phyloP scores from a whole-genome alignment of 1,140 invertebrate species.

The Elymnias hypermnestra region DNA sequence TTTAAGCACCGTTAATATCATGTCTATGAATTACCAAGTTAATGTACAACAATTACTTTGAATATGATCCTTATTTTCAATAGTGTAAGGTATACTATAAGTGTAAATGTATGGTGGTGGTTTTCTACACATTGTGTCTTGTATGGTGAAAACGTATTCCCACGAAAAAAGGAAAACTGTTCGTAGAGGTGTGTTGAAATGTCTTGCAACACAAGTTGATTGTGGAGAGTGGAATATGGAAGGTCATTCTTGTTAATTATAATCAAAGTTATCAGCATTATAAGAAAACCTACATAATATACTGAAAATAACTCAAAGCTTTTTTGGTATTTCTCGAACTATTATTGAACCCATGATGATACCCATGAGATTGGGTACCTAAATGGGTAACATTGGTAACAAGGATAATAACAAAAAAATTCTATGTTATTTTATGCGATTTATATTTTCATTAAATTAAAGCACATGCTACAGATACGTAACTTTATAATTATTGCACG shows the following conservation, averaged over 20 bases:
- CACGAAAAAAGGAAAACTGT: conserved; percentile 71
- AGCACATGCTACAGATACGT: no score
- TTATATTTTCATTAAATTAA: no score
- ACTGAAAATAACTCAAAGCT: no score
- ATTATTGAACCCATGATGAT: no score
- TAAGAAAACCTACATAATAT: no score
- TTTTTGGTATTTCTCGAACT: no score
- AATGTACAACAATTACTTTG: neutral
- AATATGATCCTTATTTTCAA: conserved; percentile 21
- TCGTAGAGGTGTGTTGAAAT: conserved; percentile 56
- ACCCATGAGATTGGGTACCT: no score
- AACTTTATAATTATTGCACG: no score
- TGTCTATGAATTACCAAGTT: conserved; percentile 22
- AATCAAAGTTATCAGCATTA: conserved; percentile 1
- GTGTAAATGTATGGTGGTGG: conserved; percentile 24
- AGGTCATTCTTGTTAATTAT: conserved; percentile 21
- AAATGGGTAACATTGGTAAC: no score
- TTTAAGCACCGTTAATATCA: conserved; percentile 46
- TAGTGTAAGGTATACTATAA: conserved; percentile 20
- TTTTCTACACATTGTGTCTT: conserved; percentile 61
- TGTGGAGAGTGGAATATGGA: conserved; percentile 21
- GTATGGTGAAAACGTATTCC: conserved; percentile 65
- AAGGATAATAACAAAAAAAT: no score
- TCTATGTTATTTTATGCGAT: no score
- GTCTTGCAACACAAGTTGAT: conserved; percentile 49